A percentile compares a stretch with the other conserved stretches of the same genome.
phyloP scores from a whole-genome alignment of 2,888 invertebrate species.

The Meiosimyza platycephala region DNA sequence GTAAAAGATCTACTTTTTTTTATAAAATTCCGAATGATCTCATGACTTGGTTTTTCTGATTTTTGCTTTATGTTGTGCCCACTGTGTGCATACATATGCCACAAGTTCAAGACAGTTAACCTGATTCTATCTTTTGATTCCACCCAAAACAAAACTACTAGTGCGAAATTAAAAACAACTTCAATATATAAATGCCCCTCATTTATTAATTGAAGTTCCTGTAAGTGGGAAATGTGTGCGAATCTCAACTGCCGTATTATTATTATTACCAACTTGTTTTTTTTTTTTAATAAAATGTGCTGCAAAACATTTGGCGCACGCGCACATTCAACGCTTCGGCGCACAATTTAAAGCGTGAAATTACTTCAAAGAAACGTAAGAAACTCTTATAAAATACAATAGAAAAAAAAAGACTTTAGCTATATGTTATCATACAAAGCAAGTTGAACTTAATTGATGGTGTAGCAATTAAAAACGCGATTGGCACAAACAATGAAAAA shows the following conservation, averaged over 20 bases:
- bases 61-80: background rate
- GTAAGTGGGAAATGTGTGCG: slow-evolving; percentile 12
- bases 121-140: slow-evolving; percentile 13
- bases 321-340: slow-evolving; percentile 53
- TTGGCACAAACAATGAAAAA: background rate
- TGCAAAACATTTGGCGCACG: slow-evolving; percentile 42
- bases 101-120: slow-evolving; percentile 26
- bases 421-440: slow-evolving; percentile 3
- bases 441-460: slow-evolving; percentile 29
- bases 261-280: slow-evolving; percentile 12
- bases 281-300: slow-evolving; percentile 14
- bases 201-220: slow-evolving; percentile 29
- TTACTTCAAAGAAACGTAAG: slow-evolving; percentile 43
- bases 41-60: background rate
- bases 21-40: background rate
- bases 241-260: slow-evolving; percentile 19
- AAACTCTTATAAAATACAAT: background rate
- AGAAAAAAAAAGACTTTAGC: no score
- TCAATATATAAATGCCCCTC: slow-evolving; percentile 2
- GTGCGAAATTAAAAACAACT: background rate
- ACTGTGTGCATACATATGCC: slow-evolving; percentile 5
- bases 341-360: slow-evolving; percentile 64
- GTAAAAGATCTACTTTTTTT: background rate
- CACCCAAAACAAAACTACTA: slow-evolving; percentile 12
- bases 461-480: slow-evolving; percentile 32